phyloP scores from a whole-genome alignment of 2,888 invertebrate species.

The Mayetiola destructor region DNA sequence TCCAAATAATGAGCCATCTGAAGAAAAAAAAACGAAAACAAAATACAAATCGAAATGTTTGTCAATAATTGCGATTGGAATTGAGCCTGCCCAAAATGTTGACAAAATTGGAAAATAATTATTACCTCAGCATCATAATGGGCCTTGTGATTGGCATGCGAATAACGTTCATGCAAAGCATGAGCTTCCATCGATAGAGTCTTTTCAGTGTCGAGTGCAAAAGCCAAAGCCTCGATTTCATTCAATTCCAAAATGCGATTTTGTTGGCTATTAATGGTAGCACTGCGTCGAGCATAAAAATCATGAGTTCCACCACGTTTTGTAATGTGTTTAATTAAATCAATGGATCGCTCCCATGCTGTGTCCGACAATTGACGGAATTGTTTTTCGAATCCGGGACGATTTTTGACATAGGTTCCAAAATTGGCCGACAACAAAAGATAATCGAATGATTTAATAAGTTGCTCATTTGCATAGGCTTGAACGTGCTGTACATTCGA shows the following conservation, averaged over 20 bases:
- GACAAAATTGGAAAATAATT: not conserved
- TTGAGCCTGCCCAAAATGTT: not conserved
- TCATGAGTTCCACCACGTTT: conserved; percentile 52
- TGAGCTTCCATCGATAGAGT: conserved; percentile 51
- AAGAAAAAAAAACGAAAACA: conserved; percentile 12
- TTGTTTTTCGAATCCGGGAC: conserved; percentile 59
- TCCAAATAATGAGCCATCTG: conserved; percentile 60
- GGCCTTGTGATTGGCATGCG: conserved; percentile 34
- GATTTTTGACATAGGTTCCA: conserved; percentile 59
- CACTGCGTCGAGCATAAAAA: conserved; percentile 31
- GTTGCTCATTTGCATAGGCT: conserved; percentile 41
- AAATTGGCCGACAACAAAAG: conserved; percentile 60
- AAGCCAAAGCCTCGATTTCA: conserved; percentile 57
- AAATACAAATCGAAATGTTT: conserved; percentile 1
- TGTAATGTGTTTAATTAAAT: conserved; percentile 61
- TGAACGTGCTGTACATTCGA: conserved; percentile 26
- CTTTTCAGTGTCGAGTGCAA: conserved; percentile 63
- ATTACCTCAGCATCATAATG: conserved; percentile 50
- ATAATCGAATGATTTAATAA: conserved; percentile 61
- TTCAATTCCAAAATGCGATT: conserved; percentile 38
- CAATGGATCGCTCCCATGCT: conserved; percentile 57
- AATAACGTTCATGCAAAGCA: conserved; percentile 42
- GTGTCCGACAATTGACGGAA: conserved; percentile 59
- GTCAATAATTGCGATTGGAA: not conserved
- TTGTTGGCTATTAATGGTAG: conserved; percentile 16